Base-by-base conservation (phyloP, 2,797 vertebrate species). In the Poecilia velifera region DNA sequence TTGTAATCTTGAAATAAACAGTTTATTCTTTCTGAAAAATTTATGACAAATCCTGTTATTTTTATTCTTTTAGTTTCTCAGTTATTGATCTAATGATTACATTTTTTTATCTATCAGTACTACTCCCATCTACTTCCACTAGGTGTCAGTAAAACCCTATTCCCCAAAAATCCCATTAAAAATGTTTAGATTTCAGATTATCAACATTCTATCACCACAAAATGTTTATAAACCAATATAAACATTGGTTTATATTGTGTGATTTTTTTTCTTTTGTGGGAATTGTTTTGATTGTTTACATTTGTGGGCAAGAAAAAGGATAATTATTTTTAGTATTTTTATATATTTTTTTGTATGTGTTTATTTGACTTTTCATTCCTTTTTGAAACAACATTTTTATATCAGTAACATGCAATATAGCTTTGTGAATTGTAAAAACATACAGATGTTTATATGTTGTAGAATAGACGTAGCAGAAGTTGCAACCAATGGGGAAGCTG, bases 401-500 rank as follows among this genome's bases (percentile, higher is more conserved):
- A 25, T 9, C 8, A 5, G 36, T 39, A 66, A 12, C 20, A 68
- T 64, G 1, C 36, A 68, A 39, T 6, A 12, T 4, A 28, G 10
- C 5, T 64, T 16, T 16, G 28, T 34, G 16, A 18, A 62, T 34
- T 16, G 59, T 34, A 31, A 2, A 62, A n/a, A 12, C 8, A n/a
- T 31, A 59, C 28, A 59, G 55, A n/a, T 10, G 25, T 55, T 55
- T 55, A 12, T 55, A 55, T 1, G 53, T 55, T 16, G 4, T 16
- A 16, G n/a, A n/a, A 57, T 10, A 57, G n/a, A 10, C 1, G n/a
- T 10, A 28, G 31, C 7, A 64, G 18, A n/a, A 55, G 47, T 41
- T 53, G 2, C 43, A 12, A n/a, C 93, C 91, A 94, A 93, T 93
- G 51, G 71, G 62, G 84, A 14, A 28, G 4, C 73, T 18, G 1